Conservation (phyloP, 37 sponge, comb jelly and placozoan genomes). For the Mnemiopsis leidyi region DNA sequence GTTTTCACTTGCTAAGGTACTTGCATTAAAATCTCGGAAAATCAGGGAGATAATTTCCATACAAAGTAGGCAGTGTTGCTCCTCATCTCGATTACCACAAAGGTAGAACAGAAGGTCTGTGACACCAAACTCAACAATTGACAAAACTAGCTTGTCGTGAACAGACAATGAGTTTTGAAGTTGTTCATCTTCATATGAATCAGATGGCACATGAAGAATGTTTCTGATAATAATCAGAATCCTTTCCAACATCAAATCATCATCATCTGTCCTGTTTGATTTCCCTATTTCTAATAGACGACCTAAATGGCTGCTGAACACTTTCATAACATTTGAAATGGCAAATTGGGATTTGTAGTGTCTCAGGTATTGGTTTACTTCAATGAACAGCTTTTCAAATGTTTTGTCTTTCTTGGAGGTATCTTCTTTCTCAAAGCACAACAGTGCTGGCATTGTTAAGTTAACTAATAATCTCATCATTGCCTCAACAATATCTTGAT, state of each 20-base stretch:
- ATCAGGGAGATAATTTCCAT: constrained; percentile 19
- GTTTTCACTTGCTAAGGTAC: neutral
- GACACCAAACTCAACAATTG: constrained; percentile 60
- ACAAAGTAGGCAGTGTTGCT: constrained; percentile 46
- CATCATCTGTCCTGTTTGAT: constrained; percentile 59
- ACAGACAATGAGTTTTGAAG: constrained; percentile 23
- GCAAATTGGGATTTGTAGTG: constrained; percentile 14
- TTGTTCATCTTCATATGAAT: constrained; percentile 20
- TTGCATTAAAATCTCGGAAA: constrained; percentile 39
- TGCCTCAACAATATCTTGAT: neutral
- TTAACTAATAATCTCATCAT: constrained; percentile 35
- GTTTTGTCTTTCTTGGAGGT: neutral
- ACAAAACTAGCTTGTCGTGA: constrained; percentile 51
- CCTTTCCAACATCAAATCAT: constrained; percentile 62
- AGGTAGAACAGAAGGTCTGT: constrained; percentile 48
- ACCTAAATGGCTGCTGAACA: constrained; percentile 51
- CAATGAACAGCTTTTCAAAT: neutral
- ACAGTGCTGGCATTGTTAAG: constrained; percentile 34
- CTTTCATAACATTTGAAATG: constrained; percentile 29
- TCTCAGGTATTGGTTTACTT: constrained; percentile 28
- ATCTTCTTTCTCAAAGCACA: constrained; percentile 39
- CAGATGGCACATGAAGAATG: constrained; percentile 58
- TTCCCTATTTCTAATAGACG: constrained; percentile 15
- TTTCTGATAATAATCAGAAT: constrained; percentile 37
- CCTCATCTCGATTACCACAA: constrained; percentile 55